phyloP scores from a whole-genome alignment of 2,113 vertebrate genomes.

The Pholis gunnellus region DNA sequence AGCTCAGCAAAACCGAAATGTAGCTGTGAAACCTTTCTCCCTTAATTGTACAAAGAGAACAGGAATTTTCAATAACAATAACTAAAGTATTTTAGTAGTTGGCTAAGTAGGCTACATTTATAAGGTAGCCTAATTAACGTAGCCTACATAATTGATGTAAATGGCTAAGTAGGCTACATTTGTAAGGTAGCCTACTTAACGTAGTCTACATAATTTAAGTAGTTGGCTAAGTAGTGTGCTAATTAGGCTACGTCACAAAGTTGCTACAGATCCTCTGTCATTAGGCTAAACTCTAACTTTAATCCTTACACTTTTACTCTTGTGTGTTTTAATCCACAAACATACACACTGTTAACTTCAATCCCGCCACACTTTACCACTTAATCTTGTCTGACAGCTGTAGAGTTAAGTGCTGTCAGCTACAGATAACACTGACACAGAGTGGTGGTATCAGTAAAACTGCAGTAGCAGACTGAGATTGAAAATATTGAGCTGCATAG shows the following conservation, averaged over 20 bases:
- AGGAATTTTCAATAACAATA: not conserved
- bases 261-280: too few species aligned
- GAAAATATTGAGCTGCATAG: not conserved
- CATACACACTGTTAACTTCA: not conserved
- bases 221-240: too few species aligned
- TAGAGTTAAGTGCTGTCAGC: not conserved
- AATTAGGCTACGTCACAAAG: too few species aligned
- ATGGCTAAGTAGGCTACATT: too few species aligned
- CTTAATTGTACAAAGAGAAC: constrained; percentile 12
- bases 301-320: not conserved
- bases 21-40: constrained; percentile 15
- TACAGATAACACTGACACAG: not conserved
- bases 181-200: too few species aligned
- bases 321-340: not conserved
- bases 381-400: constrained; percentile 2
- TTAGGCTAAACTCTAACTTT: too few species aligned
- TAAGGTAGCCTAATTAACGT: too few species aligned
- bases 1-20: constrained; percentile 56
- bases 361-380: not conserved
- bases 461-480: not conserved
- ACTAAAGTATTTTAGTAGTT: too few species aligned
- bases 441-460: not conserved
- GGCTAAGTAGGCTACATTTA: too few species aligned
- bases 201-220: too few species aligned
- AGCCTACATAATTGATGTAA: too few species aligned